Base-by-base conservation (phyloP, 1,140 invertebrate species). In the Panagrolaimus sp. region DNA sequence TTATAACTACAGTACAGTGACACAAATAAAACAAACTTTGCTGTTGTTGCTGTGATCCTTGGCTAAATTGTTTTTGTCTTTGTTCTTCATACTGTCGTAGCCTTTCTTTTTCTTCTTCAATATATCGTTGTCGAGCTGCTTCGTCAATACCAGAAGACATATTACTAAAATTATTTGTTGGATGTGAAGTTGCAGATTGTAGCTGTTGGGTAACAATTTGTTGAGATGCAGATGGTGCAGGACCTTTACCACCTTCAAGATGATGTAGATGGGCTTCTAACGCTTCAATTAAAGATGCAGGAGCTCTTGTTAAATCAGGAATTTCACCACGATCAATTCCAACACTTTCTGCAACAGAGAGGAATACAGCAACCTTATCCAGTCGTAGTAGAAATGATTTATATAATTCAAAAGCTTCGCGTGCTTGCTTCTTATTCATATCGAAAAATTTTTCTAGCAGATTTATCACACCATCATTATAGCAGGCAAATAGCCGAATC, bases 381-480 rank as follows among this genome's bases (percentile, higher is more conserved):
- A 98, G 97, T 80, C 95, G 88, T 74, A 95, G 47, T 65, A 98
- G 88, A 86, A 99, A 99, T 85, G 95, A 96, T 86, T 98, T 98
- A 85, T 99, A 99, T 73, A 96, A 89, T 83, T 99, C 96, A 80
- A 99, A 87, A 72, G 93, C 95, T 84, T 99, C 95, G 82, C 92
- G 88, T 81, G 92, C 95, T 77, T 88, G 85, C 77, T 99, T 99
- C 84, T 98, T 98, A 85, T 98, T 98, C 94, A 98, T 98, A 84
- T 97, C 93, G 86, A 98, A 99, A 87, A 94, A 98, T 86, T 98
- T 96, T 85, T 95, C 93, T 85, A 99, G 87, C 74, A 98, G 88
- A 88, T 98, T 99, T 80, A 99, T 99, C 76, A 98, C 95, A 74
- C 93, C 96, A 86, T 99, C 96, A 85, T 99, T 99, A 86, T 98